Evolutionary conservation across 2,113 vertebrate genomes (phyloP).

Genomic region (Axis porcinus): DNA sequence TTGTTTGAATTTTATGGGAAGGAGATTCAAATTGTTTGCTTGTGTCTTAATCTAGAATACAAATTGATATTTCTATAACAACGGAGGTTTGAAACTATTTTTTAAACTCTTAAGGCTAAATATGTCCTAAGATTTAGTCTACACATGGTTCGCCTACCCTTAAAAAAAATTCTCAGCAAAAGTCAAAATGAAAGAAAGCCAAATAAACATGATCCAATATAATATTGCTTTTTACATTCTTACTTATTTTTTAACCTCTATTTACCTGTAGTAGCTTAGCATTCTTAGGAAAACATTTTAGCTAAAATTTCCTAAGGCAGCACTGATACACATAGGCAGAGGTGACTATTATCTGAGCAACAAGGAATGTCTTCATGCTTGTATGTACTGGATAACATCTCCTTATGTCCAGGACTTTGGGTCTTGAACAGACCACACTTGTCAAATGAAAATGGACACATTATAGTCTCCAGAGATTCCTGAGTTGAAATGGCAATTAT

Average conservation of each 20-base stretch:
- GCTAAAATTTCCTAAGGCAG: background rate
- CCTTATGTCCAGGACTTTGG: background rate
- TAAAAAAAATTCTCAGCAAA: background rate
- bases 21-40: background rate
- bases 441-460: background rate
- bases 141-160: background rate
- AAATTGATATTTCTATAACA: background rate
- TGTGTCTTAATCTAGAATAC: background rate
- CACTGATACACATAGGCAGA: background rate
- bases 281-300: background rate
- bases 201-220: background rate
- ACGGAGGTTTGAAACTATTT: background rate
- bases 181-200: background rate
- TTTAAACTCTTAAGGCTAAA: constrained; percentile 9
- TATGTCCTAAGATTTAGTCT: background rate
- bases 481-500: constrained; percentile 1
- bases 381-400: background rate
- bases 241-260: background rate
- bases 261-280: background rate
- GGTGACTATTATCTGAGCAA: background rate
- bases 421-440: background rate
- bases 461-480: background rate
- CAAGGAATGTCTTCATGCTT: background rate
- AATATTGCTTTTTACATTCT: background rate
- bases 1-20: constrained; percentile 32